phyloP scores from a whole-genome alignment of 2,113 vertebrate genomes.

The Calypte anna region DNA sequence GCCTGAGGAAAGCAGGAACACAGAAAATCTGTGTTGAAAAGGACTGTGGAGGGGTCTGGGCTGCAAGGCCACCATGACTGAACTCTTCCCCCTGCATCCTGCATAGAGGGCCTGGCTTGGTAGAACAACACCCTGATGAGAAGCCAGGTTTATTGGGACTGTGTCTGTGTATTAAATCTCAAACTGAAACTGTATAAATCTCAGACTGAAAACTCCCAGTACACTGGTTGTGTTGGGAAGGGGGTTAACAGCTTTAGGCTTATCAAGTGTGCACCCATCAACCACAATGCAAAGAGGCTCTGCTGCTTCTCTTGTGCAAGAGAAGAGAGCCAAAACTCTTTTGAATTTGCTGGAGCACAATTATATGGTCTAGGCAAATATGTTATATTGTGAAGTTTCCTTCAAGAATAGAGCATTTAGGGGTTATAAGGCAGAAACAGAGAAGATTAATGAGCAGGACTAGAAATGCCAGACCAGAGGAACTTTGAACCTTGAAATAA shows the following conservation, averaged over 20 bases:
- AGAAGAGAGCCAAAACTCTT: not conserved
- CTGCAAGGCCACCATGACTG: not conserved
- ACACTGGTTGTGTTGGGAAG: not conserved
- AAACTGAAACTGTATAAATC: not conserved
- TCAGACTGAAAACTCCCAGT: not conserved
- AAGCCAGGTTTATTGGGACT: not conserved
- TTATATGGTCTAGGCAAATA: not conserved
- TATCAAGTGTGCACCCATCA: not conserved
- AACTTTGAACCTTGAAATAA: not conserved
- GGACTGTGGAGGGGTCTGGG: not conserved
- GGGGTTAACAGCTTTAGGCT: not conserved
- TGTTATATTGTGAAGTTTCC: not conserved
- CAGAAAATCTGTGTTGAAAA: not conserved
- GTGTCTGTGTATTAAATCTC: not conserved
- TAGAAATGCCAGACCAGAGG: not conserved
- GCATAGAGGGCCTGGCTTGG: fast-evolving
- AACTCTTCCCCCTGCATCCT: not conserved
- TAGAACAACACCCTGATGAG: not conserved
- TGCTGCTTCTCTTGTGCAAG: not conserved
- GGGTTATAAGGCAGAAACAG: not conserved
- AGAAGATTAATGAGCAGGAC: not conserved
- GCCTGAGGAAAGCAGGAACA: not conserved
- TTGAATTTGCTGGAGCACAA: not conserved
- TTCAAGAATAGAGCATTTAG: not conserved
- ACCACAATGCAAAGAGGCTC: not conserved